Percentiles rank a stretch among this genome's conserved stretches.
Conservation (phyloP, 2,797 vertebrate species). For the Sciurus vulgaris region DNA sequence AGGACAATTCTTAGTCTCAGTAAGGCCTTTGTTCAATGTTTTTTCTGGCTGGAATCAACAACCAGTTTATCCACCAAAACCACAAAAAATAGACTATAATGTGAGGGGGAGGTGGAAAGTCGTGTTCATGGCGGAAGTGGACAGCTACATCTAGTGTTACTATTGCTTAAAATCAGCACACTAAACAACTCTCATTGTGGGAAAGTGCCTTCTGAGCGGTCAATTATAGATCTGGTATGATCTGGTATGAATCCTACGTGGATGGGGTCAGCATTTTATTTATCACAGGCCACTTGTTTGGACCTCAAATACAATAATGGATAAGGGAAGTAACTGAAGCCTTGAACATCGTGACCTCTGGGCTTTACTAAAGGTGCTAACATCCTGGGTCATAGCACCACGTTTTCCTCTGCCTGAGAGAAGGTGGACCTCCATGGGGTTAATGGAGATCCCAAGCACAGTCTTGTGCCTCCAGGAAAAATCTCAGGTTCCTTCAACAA, state of each 20-base stretch:
- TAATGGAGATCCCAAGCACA: accelerated
- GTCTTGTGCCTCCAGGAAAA: not conserved
- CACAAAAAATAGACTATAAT: not conserved
- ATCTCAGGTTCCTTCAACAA: not conserved
- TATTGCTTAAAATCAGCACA: not conserved
- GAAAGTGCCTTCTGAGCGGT: not conserved
- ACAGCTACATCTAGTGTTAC: not conserved
- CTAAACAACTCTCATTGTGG: not conserved
- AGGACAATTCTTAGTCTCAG: not conserved
- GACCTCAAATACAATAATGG: not conserved
- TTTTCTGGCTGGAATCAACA: not conserved
- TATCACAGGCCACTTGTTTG: not conserved
- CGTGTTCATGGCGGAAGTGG: not conserved
- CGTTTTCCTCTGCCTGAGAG: not conserved
- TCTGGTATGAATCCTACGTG: not conserved
- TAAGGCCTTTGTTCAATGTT: not conserved
- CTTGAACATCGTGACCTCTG: not conserved
- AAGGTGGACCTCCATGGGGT: not conserved
- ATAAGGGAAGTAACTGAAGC: not conserved
- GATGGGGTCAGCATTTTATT: not conserved
- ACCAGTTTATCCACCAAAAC: not conserved
- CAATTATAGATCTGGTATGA: not conserved
- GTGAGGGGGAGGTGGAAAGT: not conserved
- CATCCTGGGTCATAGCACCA: no score
- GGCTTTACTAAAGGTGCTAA: not conserved